Evolutionary conservation across 1,140 invertebrate species (phyloP).

Genomic region (Trichonephila inaurata): DNA sequence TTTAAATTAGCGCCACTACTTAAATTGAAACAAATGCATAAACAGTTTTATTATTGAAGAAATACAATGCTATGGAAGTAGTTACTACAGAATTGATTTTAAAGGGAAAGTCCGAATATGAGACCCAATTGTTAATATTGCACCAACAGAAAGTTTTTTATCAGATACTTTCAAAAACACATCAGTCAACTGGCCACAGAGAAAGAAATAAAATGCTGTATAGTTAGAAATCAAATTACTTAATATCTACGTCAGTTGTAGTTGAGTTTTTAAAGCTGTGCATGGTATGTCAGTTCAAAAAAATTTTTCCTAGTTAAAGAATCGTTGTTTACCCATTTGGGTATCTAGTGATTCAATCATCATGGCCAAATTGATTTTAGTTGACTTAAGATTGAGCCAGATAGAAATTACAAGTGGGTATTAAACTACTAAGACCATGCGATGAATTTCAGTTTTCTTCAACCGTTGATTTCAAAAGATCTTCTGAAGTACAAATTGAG

Average conservation of each 20-base stretch:
- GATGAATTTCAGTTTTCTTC: too few relatives aligned
- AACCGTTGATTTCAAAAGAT: too few relatives aligned
- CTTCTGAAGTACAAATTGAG: too few relatives aligned
- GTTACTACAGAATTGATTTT: conserved; percentile 41
- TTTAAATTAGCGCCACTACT: too few relatives aligned
- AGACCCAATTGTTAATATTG: conserved; percentile 61
- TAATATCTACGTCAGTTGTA: conserved; percentile 70
- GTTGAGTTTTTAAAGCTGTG: not conserved
- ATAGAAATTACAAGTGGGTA: conserved; percentile 29
- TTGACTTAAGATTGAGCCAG: conserved; percentile 59
- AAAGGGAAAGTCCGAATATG: conserved; percentile 50
- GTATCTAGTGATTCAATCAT: not conserved
- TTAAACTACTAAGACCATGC: too few relatives aligned
- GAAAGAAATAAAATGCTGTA: not conserved
- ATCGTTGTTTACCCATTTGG: conserved; percentile 2
- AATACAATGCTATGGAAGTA: conserved; percentile 60
- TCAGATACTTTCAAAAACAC: conserved; percentile 56
- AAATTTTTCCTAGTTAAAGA: conserved; percentile 18
- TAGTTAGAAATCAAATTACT: conserved; percentile 69
- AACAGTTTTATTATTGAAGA: conserved; percentile 59
- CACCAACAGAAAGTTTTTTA: conserved; percentile 29
- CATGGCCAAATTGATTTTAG: not conserved
- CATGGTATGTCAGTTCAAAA: conserved; percentile 66
- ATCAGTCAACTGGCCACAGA: too few relatives aligned
- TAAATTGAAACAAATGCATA: conserved; percentile 37